A percentile compares a stretch with the other conserved stretches of the same genome.
Evolutionary conservation across 2,113 vertebrate genomes (phyloP).

Genomic region (Zingel zingel): DNA sequence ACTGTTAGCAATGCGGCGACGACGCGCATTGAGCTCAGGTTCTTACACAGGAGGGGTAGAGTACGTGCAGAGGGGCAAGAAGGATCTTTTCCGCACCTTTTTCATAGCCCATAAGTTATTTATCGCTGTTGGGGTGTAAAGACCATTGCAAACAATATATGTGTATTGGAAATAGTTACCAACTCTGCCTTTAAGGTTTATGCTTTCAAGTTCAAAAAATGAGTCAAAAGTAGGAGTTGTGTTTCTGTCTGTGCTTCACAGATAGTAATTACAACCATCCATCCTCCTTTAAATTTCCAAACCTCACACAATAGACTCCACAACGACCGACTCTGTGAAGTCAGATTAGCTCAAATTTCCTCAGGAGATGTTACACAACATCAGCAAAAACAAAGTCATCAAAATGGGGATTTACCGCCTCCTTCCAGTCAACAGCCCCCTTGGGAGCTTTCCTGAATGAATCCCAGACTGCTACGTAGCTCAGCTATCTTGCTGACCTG

Average conservation of each 20-base stretch:
- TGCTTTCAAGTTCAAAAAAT: neutral
- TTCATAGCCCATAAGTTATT: no score
- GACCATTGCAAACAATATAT: no score
- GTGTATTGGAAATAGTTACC: no score
- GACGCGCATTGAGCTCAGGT: no score
- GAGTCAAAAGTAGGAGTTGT: neutral
- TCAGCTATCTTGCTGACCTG: constrained; percentile 76
- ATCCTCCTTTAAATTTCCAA: constrained; percentile 14
- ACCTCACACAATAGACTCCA: constrained; percentile 46
- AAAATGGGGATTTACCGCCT: constrained; percentile 69
- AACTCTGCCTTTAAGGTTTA: neutral
- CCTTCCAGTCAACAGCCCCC: constrained; percentile 73
- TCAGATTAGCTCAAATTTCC: constrained; percentile 65
- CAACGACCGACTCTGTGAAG: constrained; percentile 47
- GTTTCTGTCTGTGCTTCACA: constrained; percentile 39
- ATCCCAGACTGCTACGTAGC: constrained; percentile 67
- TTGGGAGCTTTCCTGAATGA: constrained; percentile 74
- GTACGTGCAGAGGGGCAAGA: no score
- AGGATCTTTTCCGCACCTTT: no score
- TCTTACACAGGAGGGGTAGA: no score
- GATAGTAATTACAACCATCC: constrained; percentile 52
- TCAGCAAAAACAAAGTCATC: constrained; percentile 66
- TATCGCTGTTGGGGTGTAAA: no score
- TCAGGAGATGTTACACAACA: constrained; percentile 70
- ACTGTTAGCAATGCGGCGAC: no score